phyloP scores from a whole-genome alignment of 2,113 vertebrate genomes.

The Paracanthobrama guichenoti region DNA sequence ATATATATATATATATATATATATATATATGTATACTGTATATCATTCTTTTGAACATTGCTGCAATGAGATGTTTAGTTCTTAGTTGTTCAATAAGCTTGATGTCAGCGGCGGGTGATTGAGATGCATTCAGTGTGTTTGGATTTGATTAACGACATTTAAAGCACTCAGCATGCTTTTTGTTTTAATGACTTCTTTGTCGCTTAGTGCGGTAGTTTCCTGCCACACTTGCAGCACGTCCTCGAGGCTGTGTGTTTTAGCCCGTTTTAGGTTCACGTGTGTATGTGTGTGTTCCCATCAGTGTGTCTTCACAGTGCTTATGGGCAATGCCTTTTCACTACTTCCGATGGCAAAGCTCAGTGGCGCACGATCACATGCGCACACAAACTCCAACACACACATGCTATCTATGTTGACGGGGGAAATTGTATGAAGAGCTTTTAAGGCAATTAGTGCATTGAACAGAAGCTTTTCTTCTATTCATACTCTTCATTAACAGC shows the following conservation, averaged over 20 bases:
- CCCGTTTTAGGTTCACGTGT: slow-evolving; percentile 34
- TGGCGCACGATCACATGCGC: slow-evolving; percentile 42
- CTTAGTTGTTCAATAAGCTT: slow-evolving; percentile 55
- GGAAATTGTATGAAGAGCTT: slow-evolving; percentile 79
- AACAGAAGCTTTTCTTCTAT: slow-evolving; percentile 76
- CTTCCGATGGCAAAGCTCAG: slow-evolving; percentile 51
- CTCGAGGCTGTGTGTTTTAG: slow-evolving; percentile 49
- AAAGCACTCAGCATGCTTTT: slow-evolving; percentile 71
- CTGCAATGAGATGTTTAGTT: slow-evolving; percentile 49
- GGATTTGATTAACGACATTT: slow-evolving; percentile 66
- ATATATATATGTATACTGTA: not conserved
- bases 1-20: not conserved
- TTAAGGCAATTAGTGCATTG: slow-evolving; percentile 80
- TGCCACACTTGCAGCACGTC: slow-evolving; percentile 42
- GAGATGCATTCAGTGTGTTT: slow-evolving; percentile 59
- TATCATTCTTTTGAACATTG: not conserved
- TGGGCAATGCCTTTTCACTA: slow-evolving; percentile 67
- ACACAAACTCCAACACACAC: slow-evolving; percentile 42
- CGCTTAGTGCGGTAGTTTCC: not conserved
- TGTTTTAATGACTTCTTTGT: slow-evolving; percentile 67
- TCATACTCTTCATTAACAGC: slow-evolving; percentile 77
- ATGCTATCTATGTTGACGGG: slow-evolving; percentile 74
- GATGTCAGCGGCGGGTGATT: slow-evolving; percentile 53
- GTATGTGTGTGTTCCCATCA: slow-evolving; percentile 10
- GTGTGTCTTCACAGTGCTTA: slow-evolving; percentile 55